These are phyloP conservation scores for Alectura lathami DNA, from an alignment of 2,113 vertebrate species.

Conservation along the genomic window DNA sequence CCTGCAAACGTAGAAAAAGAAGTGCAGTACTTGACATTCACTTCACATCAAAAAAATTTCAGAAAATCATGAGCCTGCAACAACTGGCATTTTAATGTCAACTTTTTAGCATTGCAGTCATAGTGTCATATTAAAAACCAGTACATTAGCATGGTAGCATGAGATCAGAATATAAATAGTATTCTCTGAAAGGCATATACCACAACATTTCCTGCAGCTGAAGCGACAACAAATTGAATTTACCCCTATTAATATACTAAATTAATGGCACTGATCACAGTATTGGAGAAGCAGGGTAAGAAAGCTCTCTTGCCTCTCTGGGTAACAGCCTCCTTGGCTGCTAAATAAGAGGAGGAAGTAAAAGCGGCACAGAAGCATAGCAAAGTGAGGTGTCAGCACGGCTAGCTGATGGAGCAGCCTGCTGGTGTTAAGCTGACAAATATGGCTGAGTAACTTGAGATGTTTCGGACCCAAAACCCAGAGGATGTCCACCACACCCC, in stretches of 20 bases:
- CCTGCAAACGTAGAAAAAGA: not conserved
- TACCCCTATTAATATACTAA: not conserved
- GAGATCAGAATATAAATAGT: not conserved
- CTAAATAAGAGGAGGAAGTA: not conserved
- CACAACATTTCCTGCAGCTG: not conserved
- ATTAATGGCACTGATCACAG: not conserved
- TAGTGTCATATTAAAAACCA: not conserved
- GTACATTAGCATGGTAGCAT: not conserved
- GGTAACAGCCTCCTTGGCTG: not conserved
- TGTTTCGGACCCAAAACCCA: slow-evolving; percentile 70
- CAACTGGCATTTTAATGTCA: not conserved
- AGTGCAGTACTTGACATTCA: fast-evolving
- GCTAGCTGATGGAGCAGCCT: slow-evolving; percentile 56
- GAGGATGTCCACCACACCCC: slow-evolving; percentile 74
- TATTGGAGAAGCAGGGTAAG: not conserved
- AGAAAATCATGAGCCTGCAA: not conserved
- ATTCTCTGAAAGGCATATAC: not conserved
- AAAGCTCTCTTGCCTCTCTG: not conserved
- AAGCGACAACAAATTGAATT: not conserved
- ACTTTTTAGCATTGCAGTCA: not conserved
- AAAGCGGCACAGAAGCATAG: not conserved
- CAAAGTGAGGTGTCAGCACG: slow-evolving; percentile 27
- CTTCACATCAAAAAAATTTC: not conserved
- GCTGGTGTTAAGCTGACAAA: slow-evolving; percentile 83
- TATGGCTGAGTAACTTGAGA: slow-evolving; percentile 82